Base-by-base conservation (phyloP, 2,888 invertebrate species). In the Thymelicus acteon region DNA sequence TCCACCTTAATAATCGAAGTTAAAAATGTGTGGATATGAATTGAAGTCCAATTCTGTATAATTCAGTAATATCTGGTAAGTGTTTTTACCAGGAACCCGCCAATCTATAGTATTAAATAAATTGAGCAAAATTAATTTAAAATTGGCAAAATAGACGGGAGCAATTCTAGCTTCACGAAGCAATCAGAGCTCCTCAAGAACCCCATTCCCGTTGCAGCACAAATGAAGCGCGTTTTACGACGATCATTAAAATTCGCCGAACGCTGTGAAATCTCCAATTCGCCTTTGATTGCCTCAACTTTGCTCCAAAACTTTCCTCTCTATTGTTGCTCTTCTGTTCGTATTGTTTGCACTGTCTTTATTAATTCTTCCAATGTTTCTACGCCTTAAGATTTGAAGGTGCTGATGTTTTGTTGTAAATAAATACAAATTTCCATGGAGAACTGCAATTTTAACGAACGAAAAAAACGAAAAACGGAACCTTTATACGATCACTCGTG, bases 201-300 rank as follows among this genome's bases (percentile, higher is more conserved):
- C n/a, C 47, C 12, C 40, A 54, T 54, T 52, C 24, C 48, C 57
- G 24, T 13, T 67, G 47, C 65, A 15, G 39, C 58, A 31, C 57
- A 67, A 74, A 75, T 74, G 73, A 75, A 75, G 73, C 71, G 71
- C 58, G 70, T 73, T 76, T 77, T 74, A 77, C 73, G 74, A 72
- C 68, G 60, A 61, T 72, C 75, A 75, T 78, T 78, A 77, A 78
- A 75, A 78, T 77, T 77, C 75, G 77, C 72, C 73, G 72, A 74
- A 75, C 72, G 73, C 74, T 75, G 74, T 74, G 75, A 76, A 75
- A 74, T 75, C 76, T 73, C 66, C 65, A 75, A 74, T 72, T 76
- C 72, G 69, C 71, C 72, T 74, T 73, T 75, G 74, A 78, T 75
- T 76, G 75, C 72, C 75, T 74, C 69, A 74, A 74, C 68, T 75